These are phyloP conservation scores for Pecten maximus DNA, from an alignment of 2,888 invertebrate species.

Conservation along the genomic window DNA sequence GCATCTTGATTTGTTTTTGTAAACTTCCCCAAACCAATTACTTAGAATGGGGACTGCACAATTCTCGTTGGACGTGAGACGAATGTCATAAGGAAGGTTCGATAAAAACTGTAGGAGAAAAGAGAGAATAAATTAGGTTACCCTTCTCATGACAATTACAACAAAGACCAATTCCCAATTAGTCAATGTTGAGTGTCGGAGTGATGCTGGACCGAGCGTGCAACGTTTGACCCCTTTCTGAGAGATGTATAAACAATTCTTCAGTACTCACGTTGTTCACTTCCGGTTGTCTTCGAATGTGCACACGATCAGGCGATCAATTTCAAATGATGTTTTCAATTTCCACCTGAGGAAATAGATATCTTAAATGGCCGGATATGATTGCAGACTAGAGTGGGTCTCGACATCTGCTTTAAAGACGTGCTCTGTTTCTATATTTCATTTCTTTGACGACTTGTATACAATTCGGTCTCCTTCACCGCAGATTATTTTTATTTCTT, in stretches of 20 bases:
- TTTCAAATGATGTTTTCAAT: neutral
- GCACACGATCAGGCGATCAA: neutral
- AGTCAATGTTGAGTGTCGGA: neutral
- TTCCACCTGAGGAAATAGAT: neutral
- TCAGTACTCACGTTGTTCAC: neutral
- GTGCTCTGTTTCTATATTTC: neutral
- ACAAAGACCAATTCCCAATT: slow-evolving; percentile 8
- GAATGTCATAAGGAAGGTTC: neutral
- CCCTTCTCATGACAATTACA: neutral
- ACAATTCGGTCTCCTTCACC: neutral
- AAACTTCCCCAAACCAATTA: slow-evolving; percentile 4
- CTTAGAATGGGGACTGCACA: neutral
- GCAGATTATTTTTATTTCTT: neutral
- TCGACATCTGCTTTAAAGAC: neutral
- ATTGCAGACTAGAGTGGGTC: neutral
- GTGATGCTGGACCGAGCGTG: neutral
- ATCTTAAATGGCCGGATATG: neutral
- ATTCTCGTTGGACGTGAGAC: neutral
- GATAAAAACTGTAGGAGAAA: neutral
- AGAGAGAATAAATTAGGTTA: neutral
- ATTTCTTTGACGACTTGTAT: neutral
- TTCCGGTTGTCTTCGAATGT: neutral
- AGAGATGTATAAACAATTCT: neutral
- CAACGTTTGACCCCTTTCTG: neutral
- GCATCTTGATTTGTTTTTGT: neutral